Evolutionary conservation across 2,797 vertebrate species (phyloP).

Genomic region (Crocodylus rhombifer): DNA sequence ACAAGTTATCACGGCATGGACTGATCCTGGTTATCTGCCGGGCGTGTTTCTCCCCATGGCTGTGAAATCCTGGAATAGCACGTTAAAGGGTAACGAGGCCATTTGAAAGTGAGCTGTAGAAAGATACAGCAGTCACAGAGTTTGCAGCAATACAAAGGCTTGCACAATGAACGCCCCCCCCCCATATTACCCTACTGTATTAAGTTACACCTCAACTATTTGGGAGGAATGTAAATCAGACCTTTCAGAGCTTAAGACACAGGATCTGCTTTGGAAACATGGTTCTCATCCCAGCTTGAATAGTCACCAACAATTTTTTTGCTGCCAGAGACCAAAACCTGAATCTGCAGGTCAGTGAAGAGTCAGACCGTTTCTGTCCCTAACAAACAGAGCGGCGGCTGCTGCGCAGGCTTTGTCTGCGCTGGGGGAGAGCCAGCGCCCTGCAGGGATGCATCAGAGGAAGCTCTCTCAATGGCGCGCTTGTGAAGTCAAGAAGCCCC

Average conservation of each 20-base stretch:
- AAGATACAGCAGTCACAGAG: neutral
- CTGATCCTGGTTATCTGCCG: too few relatives aligned
- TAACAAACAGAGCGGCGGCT: neutral
- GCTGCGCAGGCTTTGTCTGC: neutral
- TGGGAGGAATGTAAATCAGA: constrained; percentile 1
- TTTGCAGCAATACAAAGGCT: constrained; percentile 6
- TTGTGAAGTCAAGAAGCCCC: neutral
- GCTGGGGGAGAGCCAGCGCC: neutral
- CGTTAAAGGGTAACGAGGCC: neutral
- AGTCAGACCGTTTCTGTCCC: neutral
- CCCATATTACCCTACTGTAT: neutral
- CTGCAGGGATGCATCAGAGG: neutral
- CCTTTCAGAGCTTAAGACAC: neutral
- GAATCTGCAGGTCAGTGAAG: neutral
- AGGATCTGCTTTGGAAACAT: neutral
- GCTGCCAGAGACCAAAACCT: neutral
- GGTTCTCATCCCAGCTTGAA: neutral
- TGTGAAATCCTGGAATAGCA: neutral
- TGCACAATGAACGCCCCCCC: neutral
- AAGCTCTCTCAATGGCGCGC: neutral
- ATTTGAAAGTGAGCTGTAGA: neutral
- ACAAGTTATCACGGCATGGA: too few relatives aligned
- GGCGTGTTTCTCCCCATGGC: neutral
- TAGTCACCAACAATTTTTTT: neutral
- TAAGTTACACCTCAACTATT: constrained; percentile 14